phyloP scores from a whole-genome alignment of 2,113 vertebrate genomes.

The Eulacestoma nigropectus region DNA sequence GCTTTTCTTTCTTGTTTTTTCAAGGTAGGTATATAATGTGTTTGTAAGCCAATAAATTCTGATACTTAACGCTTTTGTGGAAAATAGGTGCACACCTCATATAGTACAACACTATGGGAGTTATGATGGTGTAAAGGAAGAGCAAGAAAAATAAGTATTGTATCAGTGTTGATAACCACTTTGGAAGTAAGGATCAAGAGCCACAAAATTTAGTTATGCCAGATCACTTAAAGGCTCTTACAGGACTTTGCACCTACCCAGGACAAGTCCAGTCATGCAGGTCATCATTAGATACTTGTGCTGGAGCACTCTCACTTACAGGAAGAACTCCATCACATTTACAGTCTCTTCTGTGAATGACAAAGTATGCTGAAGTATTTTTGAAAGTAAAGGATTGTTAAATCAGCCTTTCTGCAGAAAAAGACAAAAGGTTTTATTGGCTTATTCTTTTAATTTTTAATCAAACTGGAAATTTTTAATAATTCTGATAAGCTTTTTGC shows the following conservation, averaged over 20 bases:
- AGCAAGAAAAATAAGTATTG: neutral
- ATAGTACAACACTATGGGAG: neutral
- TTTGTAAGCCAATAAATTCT: neutral
- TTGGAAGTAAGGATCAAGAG: neutral
- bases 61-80: fast-evolving
- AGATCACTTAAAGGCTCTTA: neutral
- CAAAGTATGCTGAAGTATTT: neutral
- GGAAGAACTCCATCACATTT: neutral
- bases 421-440: neutral
- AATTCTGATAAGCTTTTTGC: neutral
- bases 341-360: neutral
- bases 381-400: neutral
- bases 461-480: neutral
- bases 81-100: neutral
- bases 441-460: neutral
- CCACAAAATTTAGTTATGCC: neutral
- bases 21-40: neutral
- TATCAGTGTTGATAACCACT: neutral
- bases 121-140: neutral
- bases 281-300: neutral
- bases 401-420: neutral
- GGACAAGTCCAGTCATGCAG: neutral
- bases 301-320: neutral
- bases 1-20: neutral
- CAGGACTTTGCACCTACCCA: neutral